Conservation (phyloP, 1,140 invertebrate species). For the Telenomus remus region DNA sequence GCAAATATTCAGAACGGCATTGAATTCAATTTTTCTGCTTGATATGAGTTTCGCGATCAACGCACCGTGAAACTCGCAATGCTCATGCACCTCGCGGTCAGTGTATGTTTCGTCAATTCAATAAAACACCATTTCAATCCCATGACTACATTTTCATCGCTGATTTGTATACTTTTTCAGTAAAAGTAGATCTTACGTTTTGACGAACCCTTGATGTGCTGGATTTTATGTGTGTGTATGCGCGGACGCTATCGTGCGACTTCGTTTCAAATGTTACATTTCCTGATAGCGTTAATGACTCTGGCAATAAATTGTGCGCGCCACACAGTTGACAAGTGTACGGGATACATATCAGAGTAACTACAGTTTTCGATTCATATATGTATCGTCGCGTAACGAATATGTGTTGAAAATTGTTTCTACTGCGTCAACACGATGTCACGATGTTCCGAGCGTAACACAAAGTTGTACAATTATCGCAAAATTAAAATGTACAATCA, state of each 20-base stretch:
- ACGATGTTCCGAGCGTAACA: conserved; percentile 22
- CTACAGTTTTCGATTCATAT: conserved; percentile 47
- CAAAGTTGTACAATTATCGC: conserved; percentile 17
- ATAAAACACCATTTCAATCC: too few relatives aligned
- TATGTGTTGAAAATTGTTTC: conserved; percentile 37
- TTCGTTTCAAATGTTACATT: conserved; percentile 49
- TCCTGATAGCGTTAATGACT: conserved; percentile 55
- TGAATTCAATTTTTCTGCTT: too few relatives aligned
- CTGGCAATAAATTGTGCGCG: conserved; percentile 44
- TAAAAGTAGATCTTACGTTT: too few relatives aligned
- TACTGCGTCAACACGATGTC: conserved; percentile 43
- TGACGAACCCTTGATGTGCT: too few relatives aligned
- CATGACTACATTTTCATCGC: too few relatives aligned
- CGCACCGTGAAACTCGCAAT: too few relatives aligned
- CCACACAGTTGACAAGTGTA: conserved; percentile 39
- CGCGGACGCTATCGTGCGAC: conserved; percentile 35
- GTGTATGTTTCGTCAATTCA: too few relatives aligned
- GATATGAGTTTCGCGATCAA: too few relatives aligned
- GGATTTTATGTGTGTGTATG: conserved; percentile 2
- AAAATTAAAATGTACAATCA: conserved; percentile 13
- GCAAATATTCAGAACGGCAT: too few relatives aligned
- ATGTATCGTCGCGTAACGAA: conserved; percentile 47
- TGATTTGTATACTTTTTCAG: conserved; percentile 4
- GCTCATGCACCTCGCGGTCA: too few relatives aligned
- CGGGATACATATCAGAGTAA: conserved; percentile 32